phyloP scores from a whole-genome alignment of 2,888 invertebrate species.

The Cyclophora punctaria region DNA sequence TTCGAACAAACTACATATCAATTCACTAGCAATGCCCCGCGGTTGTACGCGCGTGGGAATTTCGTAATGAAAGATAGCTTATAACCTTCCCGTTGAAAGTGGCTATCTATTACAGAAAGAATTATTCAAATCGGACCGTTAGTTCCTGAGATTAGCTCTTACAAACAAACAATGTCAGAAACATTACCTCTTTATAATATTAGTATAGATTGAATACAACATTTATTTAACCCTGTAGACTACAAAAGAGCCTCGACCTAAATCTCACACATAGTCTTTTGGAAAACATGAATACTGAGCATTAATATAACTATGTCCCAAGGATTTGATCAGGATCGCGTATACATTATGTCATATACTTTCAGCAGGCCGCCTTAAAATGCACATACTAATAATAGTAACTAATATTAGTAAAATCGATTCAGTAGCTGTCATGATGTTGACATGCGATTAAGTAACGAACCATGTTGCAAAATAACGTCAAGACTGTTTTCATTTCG shows the following conservation, averaged over 20 bases:
- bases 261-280: conserved; percentile 1
- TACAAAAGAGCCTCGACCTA: neutral
- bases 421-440: conserved; percentile 18
- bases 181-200: too few relatives aligned
- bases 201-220: too few relatives aligned
- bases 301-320: conserved; percentile 8
- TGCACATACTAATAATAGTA: conserved; percentile 3
- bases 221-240: too few relatives aligned
- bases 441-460: conserved; percentile 21
- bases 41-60: too few relatives aligned
- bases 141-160: too few relatives aligned
- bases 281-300: neutral
- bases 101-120: too few relatives aligned
- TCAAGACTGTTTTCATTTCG: conserved; percentile 20
- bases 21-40: too few relatives aligned
- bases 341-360: conserved; percentile 1
- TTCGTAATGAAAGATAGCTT: too few relatives aligned
- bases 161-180: too few relatives aligned
- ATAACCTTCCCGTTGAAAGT: too few relatives aligned
- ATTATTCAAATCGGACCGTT: too few relatives aligned
- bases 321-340: conserved; percentile 4
- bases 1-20: too few relatives aligned
- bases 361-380: conserved; percentile 5
- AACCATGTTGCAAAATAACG: conserved; percentile 18
- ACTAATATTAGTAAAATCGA: conserved; percentile 17